Base-by-base conservation (phyloP, 2,888 invertebrate genomes). In the Cyclophora punctaria region DNA sequence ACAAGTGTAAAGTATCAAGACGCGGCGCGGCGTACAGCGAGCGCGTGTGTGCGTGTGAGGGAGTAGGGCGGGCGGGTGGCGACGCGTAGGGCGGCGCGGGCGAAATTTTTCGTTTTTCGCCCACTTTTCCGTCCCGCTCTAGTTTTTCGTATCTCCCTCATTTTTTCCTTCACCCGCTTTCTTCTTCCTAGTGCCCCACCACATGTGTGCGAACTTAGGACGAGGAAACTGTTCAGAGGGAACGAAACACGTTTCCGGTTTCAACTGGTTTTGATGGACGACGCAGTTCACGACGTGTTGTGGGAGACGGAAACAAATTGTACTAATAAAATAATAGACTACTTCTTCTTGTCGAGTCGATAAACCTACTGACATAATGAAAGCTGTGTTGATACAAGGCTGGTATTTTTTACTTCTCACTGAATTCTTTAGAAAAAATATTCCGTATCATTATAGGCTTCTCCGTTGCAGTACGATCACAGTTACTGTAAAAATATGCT, bases 21-120 rank as follows among this genome's bases (percentile, higher is more conserved):
- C 50, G 3, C 0, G 0, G 33, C 5, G 59, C 51, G 35, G 55
- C 64, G 58, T 66, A 56, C 44, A 49, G 57, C 52, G 62, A 20
- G 58, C 71, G 82, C 79, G 71, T 82, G 86, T 87, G 86, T 86
- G 87, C 79, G 87, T 85, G 83, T 75, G 69, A 62, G 71, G 69
- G 74, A 74, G 67, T 65, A 75, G 67, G 63, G 71, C 69, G 75
- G 64, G 66, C 58, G 69, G 65, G 69, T 68, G 63, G 68, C 66
- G 69, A 65, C 68, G 61, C 59, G 62, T 56, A 57, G 67, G 71
- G 72, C 73, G 69, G 61, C 60, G 73, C 69, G 72, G 83, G 80
- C 75, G 82, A 85, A 87, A 88, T 86, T 88, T 88, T 88, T 88
- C 87, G 87, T 87, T 87, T 88, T 88, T 88, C 88, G 80, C 87